phyloP scores from a whole-genome alignment of 2,113 vertebrate genomes.

The Melospiza georgiana region DNA sequence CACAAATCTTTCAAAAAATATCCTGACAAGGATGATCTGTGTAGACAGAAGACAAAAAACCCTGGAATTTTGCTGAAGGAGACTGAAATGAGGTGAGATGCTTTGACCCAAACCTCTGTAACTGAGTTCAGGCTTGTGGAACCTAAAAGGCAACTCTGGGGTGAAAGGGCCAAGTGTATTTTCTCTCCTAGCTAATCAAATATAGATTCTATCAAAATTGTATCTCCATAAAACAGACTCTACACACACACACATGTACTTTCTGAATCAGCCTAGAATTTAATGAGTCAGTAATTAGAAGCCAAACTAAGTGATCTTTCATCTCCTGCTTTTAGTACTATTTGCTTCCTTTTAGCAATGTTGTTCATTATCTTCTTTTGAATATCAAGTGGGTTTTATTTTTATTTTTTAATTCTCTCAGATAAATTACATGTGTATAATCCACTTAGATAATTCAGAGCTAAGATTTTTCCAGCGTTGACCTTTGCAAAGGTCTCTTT shows the following conservation, averaged over 20 bases:
- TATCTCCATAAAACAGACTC: neutral
- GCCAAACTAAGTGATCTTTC: conserved; percentile 1
- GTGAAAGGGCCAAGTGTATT: neutral
- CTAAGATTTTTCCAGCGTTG: neutral
- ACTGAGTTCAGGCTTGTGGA: neutral
- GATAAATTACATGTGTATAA: conserved; percentile 35
- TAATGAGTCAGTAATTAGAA: neutral
- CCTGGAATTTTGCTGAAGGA: neutral
- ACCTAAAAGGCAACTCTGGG: neutral
- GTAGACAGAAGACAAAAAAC: neutral
- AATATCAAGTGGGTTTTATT: conserved; percentile 17
- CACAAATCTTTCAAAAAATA: neutral
- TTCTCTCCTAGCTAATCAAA: neutral
- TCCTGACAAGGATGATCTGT: neutral
- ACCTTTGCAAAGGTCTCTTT: conserved; percentile 46
- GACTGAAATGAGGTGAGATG: neutral
- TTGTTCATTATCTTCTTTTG: conserved; percentile 33
- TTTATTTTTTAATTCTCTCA: conserved; percentile 21
- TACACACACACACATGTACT: neutral
- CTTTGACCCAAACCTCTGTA: neutral
- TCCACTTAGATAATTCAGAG: conserved; percentile 38
- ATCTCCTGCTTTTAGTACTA: neutral
- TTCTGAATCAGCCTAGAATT: neutral
- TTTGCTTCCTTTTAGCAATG: conserved; percentile 5
- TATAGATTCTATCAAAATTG: neutral